Percentiles rank a stretch among this genome's conserved stretches.
Evolutionary conservation across 2,113 vertebrate species (phyloP).

Genomic region (Beaufortia kweichowensis): DNA sequence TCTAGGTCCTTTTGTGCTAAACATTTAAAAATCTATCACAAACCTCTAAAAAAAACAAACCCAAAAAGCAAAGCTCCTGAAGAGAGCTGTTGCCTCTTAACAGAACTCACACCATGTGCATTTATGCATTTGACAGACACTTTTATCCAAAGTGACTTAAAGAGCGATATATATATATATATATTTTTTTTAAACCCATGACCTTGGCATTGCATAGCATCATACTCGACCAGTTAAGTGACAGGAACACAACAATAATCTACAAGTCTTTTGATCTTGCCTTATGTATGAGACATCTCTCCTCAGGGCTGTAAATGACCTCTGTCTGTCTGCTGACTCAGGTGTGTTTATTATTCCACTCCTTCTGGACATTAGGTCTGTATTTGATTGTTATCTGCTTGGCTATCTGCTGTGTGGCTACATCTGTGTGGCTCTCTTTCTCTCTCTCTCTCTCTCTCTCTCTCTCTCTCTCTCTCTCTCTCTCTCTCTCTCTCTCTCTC

Average conservation of each 20-base stretch:
- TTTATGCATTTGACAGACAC: too few relatives aligned
- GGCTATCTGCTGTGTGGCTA: neutral
- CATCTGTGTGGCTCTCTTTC: constrained; percentile 23
- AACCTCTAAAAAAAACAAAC: too few relatives aligned
- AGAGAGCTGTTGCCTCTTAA: constrained; percentile 1
- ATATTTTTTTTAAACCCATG: neutral
- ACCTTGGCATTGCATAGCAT: too few relatives aligned
- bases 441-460: neutral
- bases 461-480: neutral
- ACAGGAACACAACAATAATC: neutral
- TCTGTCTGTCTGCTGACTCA: constrained; percentile 23
- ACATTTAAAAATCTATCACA: constrained; percentile 7
- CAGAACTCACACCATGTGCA: neutral
- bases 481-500: too few relatives aligned
- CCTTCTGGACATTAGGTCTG: neutral
- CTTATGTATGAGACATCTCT: neutral
- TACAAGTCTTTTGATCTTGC: neutral
- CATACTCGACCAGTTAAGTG: too few relatives aligned
- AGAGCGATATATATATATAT: too few relatives aligned
- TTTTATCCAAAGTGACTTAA: too few relatives aligned
- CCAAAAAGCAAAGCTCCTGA: too few relatives aligned
- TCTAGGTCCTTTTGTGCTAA: constrained; percentile 9
- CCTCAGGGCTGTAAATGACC: constrained; percentile 3
- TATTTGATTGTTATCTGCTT: neutral
- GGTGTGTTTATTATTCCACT: constrained; percentile 19